phyloP scores from a whole-genome alignment of 2,113 vertebrate species.

The Pteronura brasiliensis region DNA sequence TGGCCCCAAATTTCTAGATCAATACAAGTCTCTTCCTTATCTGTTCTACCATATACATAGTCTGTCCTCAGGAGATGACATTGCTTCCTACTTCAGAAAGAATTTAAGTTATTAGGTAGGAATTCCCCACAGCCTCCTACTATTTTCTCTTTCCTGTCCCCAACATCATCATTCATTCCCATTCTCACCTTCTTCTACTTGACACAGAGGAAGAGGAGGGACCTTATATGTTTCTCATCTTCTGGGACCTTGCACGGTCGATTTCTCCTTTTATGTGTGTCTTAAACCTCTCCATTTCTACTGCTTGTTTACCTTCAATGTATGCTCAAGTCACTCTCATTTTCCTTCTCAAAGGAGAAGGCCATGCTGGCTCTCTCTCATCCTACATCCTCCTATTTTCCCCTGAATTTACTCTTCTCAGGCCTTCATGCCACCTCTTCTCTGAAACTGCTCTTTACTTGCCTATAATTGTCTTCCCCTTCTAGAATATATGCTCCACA shows the following conservation, averaged over 20 bases:
- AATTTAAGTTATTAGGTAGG: background rate
- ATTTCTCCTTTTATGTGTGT: background rate
- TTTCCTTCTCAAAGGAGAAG: background rate
- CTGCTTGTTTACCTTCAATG: background rate
- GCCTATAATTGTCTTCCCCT: background rate
- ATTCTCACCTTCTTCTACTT: background rate
- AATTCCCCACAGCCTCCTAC: background rate
- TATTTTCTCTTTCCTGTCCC: background rate
- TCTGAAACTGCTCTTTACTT: background rate
- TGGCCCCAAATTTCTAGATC: background rate
- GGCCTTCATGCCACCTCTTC: background rate
- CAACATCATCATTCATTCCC: background rate
- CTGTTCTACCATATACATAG: background rate
- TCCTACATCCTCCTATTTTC: background rate
- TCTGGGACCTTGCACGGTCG: background rate
- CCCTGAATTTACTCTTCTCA: background rate
- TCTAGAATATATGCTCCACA: background rate
- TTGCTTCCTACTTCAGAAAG: background rate
- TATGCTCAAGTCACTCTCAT: background rate
- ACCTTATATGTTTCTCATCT: background rate
- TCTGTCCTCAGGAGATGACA: background rate
- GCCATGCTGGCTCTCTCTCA: background rate
- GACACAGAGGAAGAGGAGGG: background rate
- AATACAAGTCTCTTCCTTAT: background rate
- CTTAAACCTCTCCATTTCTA: background rate